A percentile compares a stretch with the other conserved stretches of the same genome.
These are phyloP conservation scores for Oplegnathus fasciatus DNA, from an alignment of 2,113 vertebrate species.

Conservation along the genomic window DNA sequence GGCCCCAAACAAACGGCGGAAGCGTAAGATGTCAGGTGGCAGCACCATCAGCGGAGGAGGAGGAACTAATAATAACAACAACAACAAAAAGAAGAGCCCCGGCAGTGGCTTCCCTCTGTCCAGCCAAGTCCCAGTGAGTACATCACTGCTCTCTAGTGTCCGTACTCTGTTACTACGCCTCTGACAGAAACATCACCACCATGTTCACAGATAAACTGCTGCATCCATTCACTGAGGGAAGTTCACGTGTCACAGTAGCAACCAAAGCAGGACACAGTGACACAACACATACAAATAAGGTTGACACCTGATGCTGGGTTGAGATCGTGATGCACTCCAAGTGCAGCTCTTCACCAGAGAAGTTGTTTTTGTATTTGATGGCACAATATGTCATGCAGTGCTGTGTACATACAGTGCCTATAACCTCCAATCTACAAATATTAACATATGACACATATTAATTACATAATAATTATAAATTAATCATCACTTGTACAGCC, in stretches of 20 bases:
- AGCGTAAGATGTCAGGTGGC: constrained; percentile 98
- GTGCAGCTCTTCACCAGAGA: neutral
- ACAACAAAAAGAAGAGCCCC: constrained; percentile 99
- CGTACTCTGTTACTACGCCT: neutral
- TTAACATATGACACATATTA: neutral
- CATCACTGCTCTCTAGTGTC: constrained; percentile 80
- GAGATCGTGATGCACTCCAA: neutral
- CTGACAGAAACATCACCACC: neutral
- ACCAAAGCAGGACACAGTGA: neutral
- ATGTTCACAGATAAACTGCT: neutral
- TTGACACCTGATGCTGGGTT: neutral
- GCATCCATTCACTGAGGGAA: neutral
- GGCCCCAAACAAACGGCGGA: constrained; percentile 96
- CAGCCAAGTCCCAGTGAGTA: constrained; percentile 99
- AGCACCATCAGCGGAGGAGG: constrained; percentile 96
- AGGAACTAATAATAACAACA: constrained; percentile 95
- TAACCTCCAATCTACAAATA: neutral
- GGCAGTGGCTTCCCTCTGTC: constrained; percentile 98
- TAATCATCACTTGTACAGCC: neutral
- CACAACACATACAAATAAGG: neutral
- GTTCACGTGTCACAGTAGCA: neutral
- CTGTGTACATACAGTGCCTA: neutral
- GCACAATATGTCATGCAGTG: neutral
- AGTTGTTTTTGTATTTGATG: neutral
- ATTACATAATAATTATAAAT: too few relatives aligned